phyloP scores from a whole-genome alignment of 2,113 vertebrate species.

The Perognathus longimembris region DNA sequence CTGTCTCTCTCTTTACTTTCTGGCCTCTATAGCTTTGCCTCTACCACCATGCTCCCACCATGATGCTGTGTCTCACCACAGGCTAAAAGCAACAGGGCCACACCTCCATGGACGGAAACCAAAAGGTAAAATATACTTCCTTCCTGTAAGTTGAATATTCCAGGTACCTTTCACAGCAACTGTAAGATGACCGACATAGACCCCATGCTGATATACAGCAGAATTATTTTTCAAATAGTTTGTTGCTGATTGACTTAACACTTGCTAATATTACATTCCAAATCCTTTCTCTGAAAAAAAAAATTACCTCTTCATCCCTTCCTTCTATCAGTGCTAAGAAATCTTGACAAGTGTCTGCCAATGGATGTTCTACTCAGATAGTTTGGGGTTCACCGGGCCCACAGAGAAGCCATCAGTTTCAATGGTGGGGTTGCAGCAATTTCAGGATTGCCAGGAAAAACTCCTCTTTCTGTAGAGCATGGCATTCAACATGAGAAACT shows the following conservation, averaged over 20 bases:
- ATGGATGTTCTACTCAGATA: background rate
- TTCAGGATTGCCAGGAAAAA: background rate
- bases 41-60: background rate
- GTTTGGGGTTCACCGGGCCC: background rate
- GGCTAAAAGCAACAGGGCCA: too few relatives aligned
- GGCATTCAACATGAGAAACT: background rate
- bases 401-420: background rate
- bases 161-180: background rate
- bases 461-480: too few relatives aligned
- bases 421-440: fast-evolving
- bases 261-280: too few relatives aligned
- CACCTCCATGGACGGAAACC: background rate
- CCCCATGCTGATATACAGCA: fast-evolving
- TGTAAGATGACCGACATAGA: background rate
- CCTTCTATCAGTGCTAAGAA: background rate
- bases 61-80: background rate
- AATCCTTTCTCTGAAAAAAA: background rate
- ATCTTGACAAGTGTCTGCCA: fast-evolving
- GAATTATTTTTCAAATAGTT: too few relatives aligned
- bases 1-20: background rate
- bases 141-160: background rate
- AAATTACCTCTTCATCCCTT: background rate
- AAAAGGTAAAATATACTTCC: background rate
- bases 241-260: background rate
- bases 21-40: background rate